phyloP scores from a whole-genome alignment of 2,888 invertebrate species.

The Xanthorhoe spadicearia region DNA sequence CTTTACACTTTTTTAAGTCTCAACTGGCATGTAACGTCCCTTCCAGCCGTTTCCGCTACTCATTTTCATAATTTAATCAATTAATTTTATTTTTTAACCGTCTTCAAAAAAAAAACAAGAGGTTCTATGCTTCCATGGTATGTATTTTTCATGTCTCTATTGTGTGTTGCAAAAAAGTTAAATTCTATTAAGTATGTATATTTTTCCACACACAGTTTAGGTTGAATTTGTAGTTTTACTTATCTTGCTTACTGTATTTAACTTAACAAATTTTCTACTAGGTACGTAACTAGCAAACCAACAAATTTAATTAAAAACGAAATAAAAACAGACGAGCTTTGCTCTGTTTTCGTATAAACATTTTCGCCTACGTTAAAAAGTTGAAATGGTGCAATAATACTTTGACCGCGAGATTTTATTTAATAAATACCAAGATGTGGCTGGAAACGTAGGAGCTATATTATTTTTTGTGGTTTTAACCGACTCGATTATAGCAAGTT shows the following conservation, averaged over 20 bases:
- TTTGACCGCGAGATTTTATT: conserved; percentile 9
- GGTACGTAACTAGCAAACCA: conserved; percentile 4
- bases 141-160: no score
- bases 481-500: no score
- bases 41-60: no score
- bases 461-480: not conserved
- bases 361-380: conserved; percentile 4
- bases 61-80: no score
- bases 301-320: conserved; percentile 1
- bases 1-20: no score
- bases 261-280: not conserved
- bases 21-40: no score
- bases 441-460: not conserved
- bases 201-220: not conserved
- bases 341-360: not conserved
- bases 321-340: not conserved
- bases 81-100: no score
- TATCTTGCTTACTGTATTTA: conserved; percentile 6
- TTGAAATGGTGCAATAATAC: conserved; percentile 2
- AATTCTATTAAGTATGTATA: no score
- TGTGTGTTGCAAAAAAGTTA: no score
- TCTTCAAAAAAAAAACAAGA: no score
- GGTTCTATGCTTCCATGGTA: no score
- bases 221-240: not conserved
- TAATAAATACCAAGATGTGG: no score